These are phyloP conservation scores for Synergus laeviventris DNA, from an alignment of 2,888 invertebrate genomes.

Conservation along the genomic window DNA sequence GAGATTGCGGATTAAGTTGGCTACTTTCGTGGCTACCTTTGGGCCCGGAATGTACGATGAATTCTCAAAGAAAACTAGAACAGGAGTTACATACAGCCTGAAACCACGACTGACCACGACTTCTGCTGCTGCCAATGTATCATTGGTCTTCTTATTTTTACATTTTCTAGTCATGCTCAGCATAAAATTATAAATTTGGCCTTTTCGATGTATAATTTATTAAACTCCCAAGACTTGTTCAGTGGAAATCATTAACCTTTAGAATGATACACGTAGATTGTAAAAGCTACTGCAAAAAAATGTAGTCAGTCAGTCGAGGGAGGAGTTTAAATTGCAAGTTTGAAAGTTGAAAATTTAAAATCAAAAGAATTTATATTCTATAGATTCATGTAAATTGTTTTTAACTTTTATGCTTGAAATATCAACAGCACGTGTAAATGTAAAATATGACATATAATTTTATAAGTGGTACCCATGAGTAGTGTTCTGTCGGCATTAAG, in stretches of 20 bases:
- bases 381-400: constrained; percentile 3
- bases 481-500: neutral
- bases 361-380: neutral
- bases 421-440: constrained; percentile 21
- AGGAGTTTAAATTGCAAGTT: neutral
- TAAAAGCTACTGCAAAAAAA: neutral
- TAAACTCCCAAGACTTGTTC: neutral
- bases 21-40: constrained; percentile 38
- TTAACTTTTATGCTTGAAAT: constrained; percentile 3
- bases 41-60: constrained; percentile 23
- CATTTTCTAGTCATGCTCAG: neutral
- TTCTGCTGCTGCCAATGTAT: neutral
- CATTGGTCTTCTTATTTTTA: neutral
- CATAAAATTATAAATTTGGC: neutral
- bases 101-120: neutral
- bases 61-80: constrained; percentile 39
- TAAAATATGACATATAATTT: constrained; percentile 39
- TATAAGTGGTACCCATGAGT: constrained; percentile 19
- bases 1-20: constrained; percentile 32
- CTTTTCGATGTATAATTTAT: neutral
- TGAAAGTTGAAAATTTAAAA: neutral
- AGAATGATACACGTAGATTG: neutral
- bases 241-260: constrained; percentile 5
- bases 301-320: neutral
- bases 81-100: constrained; percentile 15